Evolutionary conservation across 2,888 invertebrate species (phyloP).

Genomic region (Serripes groenlandicus): DNA sequence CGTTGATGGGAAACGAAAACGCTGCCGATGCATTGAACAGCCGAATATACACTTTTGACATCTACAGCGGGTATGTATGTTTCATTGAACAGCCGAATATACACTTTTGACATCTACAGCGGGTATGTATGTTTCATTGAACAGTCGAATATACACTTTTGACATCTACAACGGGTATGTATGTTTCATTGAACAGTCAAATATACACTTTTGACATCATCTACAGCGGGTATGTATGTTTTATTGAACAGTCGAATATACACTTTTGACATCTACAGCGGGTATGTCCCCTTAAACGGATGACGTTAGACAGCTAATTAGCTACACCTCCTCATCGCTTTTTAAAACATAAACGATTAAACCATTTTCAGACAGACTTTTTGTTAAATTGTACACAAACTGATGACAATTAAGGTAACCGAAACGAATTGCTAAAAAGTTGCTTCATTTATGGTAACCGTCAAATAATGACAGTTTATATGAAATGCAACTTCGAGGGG

Average conservation of each 20-base stretch:
- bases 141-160: conserved; percentile 68
- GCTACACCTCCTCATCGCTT: no score
- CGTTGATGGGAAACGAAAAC: conserved; percentile 75
- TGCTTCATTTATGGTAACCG: no score
- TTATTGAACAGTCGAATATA: conserved; percentile 70
- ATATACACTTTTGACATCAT: conserved; percentile 67
- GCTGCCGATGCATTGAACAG: conserved; percentile 66
- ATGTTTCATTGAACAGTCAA: conserved; percentile 66
- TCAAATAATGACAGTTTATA: no score
- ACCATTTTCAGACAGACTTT: no score
- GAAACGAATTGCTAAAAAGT: no score
- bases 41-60: conserved; percentile 68
- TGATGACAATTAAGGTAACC: no score
- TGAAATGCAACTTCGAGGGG: no score
- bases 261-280: conserved; percentile 57
- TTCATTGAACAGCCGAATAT: conserved; percentile 66
- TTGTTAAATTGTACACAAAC: no score
- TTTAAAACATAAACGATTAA: no score
- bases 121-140: conserved; percentile 64
- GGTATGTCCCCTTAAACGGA: no score
- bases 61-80: conserved; percentile 45
- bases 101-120: conserved; percentile 59
- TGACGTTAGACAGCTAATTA: no score
- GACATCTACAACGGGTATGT: conserved; percentile 54
- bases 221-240: conserved; percentile 52